A percentile compares a stretch with the other conserved stretches of the same genome.
These are phyloP conservation scores for Spicauda simplicius DNA, from an alignment of 2,888 invertebrate genomes.

Conservation along the genomic window DNA sequence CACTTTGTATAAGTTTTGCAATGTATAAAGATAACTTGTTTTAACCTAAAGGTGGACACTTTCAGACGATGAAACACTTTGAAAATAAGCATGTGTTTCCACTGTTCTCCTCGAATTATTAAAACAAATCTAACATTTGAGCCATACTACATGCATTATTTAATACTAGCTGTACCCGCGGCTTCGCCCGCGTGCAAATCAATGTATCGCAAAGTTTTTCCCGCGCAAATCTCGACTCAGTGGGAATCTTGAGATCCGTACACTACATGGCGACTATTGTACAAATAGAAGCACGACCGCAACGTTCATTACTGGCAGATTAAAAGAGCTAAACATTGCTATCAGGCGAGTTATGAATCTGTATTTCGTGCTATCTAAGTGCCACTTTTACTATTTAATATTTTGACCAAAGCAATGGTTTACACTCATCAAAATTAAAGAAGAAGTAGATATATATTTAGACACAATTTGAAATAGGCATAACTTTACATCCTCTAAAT, in stretches of 20 bases:
- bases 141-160: too few relatives aligned
- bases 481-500: slow-evolving; percentile 29
- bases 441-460: slow-evolving; percentile 4
- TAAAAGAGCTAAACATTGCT: slow-evolving; percentile 2
- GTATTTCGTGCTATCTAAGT: too few relatives aligned
- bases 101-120: too few relatives aligned
- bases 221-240: too few relatives aligned
- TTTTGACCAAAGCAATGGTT: too few relatives aligned
- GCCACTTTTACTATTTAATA: too few relatives aligned
- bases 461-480: neutral
- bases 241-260: too few relatives aligned
- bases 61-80: neutral
- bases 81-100: neutral
- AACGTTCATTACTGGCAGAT: neutral
- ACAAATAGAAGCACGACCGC: neutral
- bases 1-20: slow-evolving; percentile 18
- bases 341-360: neutral
- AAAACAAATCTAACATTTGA: too few relatives aligned
- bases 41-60: slow-evolving; percentile 4
- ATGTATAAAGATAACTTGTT: slow-evolving; percentile 17
- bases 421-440: slow-evolving; percentile 17
- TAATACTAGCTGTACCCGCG: too few relatives aligned
- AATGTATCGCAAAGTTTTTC: too few relatives aligned
- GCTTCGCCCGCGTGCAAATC: too few relatives aligned
- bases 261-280: neutral